Evolutionary conservation across 2,113 vertebrate species (phyloP), one percentile per base, ranked within the genome.

Genomic region (Prolemur simus): DNA sequence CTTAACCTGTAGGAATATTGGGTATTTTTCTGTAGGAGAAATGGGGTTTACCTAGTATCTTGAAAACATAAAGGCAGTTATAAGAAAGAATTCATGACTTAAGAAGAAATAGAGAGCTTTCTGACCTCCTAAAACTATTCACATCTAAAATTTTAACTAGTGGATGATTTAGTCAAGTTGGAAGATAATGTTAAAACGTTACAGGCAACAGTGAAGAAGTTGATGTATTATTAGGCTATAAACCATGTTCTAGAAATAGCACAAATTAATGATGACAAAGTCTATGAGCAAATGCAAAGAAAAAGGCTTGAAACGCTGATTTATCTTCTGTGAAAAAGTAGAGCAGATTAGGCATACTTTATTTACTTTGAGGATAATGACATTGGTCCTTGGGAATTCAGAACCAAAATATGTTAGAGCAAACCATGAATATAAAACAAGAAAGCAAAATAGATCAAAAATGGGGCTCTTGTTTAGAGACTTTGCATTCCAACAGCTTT

Each of bases 321-420:
- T 94, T 87, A 95, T 92, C 73, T 76, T 96, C 64, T 91, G 32
- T 68, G 66, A 71, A 96, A 97, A 97, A 74, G 58, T 77, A 73
- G 54, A 81, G 45, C 42, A 63, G 76, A 97, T 97, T 95, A 97
- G 86, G 89, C 54, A 92, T 25, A 91, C 42, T 87, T 85, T 95
- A 95, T 96, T 95, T 95, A 95, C 64, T 92, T 96, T 95, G 87
- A 97, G 37, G 68, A 94, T 96, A 97, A 95, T 66, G 73, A 91
- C 45, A 87, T n/a, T 85, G 90, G 97, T 87, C 58, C 58, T 89
- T 95, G 91, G 45, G 78, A 92, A 96, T 96, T 94, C 77, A 89
- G 83, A 96, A 97, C 78, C 37, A 74, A 97, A 96, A 89, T 90
- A 85, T 11, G 85, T 87, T 97, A 95, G 91, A 94, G 58, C 3